phyloP scores from a whole-genome alignment of 2,113 vertebrate genomes.

The Hippotragus niger region DNA sequence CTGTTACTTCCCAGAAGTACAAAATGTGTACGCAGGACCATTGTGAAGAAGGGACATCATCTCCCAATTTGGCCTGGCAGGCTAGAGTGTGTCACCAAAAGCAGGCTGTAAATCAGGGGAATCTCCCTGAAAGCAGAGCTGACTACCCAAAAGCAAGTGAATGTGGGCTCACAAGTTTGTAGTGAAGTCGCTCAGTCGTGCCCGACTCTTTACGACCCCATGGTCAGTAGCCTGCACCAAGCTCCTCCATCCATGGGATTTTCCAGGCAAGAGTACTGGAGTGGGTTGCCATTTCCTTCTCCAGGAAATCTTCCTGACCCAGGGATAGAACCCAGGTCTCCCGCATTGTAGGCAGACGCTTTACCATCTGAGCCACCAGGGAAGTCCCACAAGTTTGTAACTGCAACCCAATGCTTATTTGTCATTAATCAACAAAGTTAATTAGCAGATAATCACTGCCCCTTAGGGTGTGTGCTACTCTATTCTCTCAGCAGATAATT shows the following conservation, averaged over 20 bases:
- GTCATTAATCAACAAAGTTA: slow-evolving; percentile 35
- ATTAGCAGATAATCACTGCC: slow-evolving; percentile 39
- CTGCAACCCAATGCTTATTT: neutral
- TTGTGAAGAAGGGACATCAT: neutral
- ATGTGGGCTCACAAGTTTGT: neutral
- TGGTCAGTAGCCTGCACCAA: too few species aligned
- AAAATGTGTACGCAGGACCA: neutral
- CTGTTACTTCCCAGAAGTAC: neutral
- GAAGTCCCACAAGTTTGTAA: neutral
- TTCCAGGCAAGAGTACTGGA: too few species aligned
- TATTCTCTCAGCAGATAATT: slow-evolving; percentile 28
- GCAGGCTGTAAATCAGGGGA: neutral
- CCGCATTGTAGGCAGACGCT: too few species aligned
- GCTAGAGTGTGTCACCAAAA: neutral
- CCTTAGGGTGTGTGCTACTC: neutral
- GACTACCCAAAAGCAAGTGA: neutral
- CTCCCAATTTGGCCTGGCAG: neutral
- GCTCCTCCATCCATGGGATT: too few species aligned
- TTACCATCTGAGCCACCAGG: too few species aligned
- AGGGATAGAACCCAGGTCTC: too few species aligned
- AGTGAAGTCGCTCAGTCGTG: too few species aligned
- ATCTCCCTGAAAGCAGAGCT: neutral
- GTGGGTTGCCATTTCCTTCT: too few species aligned
- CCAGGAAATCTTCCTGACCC: too few species aligned
- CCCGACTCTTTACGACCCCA: too few species aligned